Conservation (phyloP, 2,888 invertebrate genomes). For the Dryococelus australis region DNA sequence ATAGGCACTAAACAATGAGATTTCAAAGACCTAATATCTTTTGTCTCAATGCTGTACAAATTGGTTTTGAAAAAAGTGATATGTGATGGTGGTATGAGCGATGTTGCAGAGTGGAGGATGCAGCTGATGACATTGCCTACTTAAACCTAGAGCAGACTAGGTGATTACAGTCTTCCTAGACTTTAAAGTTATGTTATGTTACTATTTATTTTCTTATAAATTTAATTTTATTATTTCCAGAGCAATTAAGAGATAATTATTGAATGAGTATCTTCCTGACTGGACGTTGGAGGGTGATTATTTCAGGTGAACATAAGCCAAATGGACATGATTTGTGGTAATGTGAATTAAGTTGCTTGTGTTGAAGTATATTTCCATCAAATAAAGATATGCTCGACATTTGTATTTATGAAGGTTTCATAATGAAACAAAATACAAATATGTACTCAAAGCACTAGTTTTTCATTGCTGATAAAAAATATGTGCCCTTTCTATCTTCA, state of each 20-base stretch:
- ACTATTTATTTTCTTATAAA: background rate
- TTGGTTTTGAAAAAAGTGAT: background rate
- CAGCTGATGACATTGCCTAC: background rate
- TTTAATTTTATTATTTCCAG: background rate
- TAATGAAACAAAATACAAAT: background rate
- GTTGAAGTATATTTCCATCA: background rate
- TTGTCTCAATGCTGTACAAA: slow-evolving; percentile 6
- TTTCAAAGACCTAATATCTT: background rate
- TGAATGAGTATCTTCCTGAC: background rate
- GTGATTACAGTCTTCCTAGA: background rate
- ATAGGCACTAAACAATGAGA: background rate
- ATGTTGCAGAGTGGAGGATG: slow-evolving; percentile 11
- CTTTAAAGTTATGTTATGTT: background rate
- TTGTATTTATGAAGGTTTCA: background rate
- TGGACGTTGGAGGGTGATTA: background rate
- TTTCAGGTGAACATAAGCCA: background rate
- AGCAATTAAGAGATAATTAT: background rate
- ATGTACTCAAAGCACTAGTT: background rate
- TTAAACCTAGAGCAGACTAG: background rate
- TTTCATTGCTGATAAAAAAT: background rate
- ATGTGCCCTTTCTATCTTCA: background rate
- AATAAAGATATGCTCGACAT: background rate
- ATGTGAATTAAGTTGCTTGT: background rate
- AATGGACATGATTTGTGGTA: background rate
- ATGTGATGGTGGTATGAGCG: background rate